Conservation (phyloP, 2,797 vertebrate species). For the Lacerta agilis region DNA sequence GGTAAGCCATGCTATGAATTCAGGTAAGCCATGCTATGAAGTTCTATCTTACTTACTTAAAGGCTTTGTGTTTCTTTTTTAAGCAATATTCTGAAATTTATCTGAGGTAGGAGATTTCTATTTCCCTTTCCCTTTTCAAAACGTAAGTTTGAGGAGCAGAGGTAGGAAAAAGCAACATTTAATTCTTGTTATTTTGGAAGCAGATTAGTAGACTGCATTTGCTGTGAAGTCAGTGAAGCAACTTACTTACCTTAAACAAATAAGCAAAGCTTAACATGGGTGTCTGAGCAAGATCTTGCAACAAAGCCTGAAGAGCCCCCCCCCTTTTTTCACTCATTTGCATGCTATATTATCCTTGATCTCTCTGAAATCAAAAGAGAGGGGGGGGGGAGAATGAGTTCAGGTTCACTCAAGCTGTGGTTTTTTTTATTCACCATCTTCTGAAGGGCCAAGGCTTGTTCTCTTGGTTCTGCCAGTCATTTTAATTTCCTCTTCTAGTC, state of each 20-base stretch:
- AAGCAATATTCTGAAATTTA: conserved; percentile 21
- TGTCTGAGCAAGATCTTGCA: not conserved
- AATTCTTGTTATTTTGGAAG: conserved; percentile 11
- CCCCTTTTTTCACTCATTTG: too few species aligned
- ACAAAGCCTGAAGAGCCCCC: too few species aligned
- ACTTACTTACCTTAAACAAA: not conserved
- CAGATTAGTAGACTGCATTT: conserved; percentile 12
- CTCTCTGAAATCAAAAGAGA: conserved; percentile 38
- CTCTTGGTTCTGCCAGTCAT: conserved; percentile 31
- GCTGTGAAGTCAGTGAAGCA: not conserved
- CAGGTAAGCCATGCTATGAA: not conserved
- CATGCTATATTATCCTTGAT: conserved; percentile 24
- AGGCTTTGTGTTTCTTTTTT: not conserved
- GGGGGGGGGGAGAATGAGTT: too few species aligned
- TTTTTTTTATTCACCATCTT: conserved; percentile 45
- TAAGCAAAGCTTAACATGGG: not conserved
- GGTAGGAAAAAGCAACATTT: not conserved
- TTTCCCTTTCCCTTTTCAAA: not conserved
- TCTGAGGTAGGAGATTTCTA: not conserved
- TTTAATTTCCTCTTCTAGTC: conserved; percentile 50
- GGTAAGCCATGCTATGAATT: not conserved
- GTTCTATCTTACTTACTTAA: not conserved
- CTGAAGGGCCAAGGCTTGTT: conserved; percentile 33
- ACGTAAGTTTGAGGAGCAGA: accelerated
- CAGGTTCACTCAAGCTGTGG: conserved; percentile 28